Base-by-base conservation (phyloP, 35 echinoderm and acorn worm species). In the Ophioderma brevispina region DNA sequence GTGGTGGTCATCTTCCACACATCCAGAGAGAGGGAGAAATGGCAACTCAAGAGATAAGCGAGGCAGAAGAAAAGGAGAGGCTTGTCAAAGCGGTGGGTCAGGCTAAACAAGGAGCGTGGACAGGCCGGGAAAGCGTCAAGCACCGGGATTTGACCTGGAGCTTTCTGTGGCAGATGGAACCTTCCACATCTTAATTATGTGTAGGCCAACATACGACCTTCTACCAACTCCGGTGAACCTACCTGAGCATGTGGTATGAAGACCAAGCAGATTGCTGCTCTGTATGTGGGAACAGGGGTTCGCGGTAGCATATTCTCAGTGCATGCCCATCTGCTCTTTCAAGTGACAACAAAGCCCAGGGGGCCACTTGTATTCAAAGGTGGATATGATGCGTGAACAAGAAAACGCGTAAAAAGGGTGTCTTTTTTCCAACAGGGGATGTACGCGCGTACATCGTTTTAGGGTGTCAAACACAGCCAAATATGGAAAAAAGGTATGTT, bases 1-100 rank as follows among this genome's bases (percentile, higher is more conserved):
- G 76, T 78, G 86, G 77, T 88, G 77, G 36, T 88, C 86, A 88
- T 78, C 70, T 41, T 32, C 86, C 52, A 31, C 50, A 37, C 76
- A 75, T n/a, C n/a, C 10, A 55, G 37, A 63, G 77, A 40, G 19
- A 33, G 23, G 13, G 76, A 13, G 40, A 88, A 13, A 35, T 88
- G 25, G 86, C 80, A 0, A 32, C 75, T 10, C 77, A 80, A 38
- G 86, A 88, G 76, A 80, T 88, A 2, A 30, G 86, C 35, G 77
- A 88, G 33, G 76, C 36, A 25, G 76, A 78, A 75, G 86, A 80
- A 70, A 70, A 87, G 77, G 80, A 80, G 77, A 39, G 86, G 23
- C 25, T 88, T 15, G 77, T 76, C 31, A 79, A 37, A 49, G 86
- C 86, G 32, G 86, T 80, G 30, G 86, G 75, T 55, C 86, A 87